phyloP scores from a whole-genome alignment of 2,113 vertebrate genomes.

The Lutjanus erythropterus region DNA sequence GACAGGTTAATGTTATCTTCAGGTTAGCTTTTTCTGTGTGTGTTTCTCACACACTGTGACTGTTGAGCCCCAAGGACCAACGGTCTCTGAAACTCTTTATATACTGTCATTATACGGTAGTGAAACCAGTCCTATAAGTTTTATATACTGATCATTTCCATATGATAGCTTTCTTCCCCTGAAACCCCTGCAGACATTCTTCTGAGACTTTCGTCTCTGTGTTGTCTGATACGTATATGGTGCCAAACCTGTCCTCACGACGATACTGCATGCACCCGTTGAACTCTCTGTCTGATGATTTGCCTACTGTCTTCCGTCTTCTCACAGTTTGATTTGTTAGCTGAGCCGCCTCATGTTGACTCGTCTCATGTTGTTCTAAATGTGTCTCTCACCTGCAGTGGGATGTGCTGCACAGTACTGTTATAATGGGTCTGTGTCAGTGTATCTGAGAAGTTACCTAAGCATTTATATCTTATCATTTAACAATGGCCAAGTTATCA shows the following conservation, averaged over 20 bases:
- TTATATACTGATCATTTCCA: background rate
- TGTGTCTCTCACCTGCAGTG: background rate
- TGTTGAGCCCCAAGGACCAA: background rate
- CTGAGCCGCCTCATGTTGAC: background rate
- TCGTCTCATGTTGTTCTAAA: background rate
- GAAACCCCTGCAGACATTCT: background rate
- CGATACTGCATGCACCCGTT: too few species aligned
- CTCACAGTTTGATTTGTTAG: background rate
- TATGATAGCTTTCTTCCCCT: too few species aligned
- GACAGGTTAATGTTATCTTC: background rate
- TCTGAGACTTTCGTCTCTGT: too few species aligned
- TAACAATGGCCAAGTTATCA: background rate
- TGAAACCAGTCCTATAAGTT: too few species aligned
- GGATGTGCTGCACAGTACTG: background rate
- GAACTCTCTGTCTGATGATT: too few species aligned
- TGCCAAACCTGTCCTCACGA: conserved; percentile 4
- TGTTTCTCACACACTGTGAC: background rate
- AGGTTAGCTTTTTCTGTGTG: background rate
- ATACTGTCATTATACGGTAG: too few species aligned
- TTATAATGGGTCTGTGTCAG: too few species aligned
- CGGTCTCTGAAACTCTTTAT: background rate
- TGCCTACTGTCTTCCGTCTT: too few species aligned
- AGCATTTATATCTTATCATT: background rate
- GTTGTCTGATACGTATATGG: background rate
- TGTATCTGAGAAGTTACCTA: background rate